Evolutionary conservation across 2,797 vertebrate species (phyloP), one percentile per base, ranked within the genome.

Genomic region (Linurgus olivaceus): DNA sequence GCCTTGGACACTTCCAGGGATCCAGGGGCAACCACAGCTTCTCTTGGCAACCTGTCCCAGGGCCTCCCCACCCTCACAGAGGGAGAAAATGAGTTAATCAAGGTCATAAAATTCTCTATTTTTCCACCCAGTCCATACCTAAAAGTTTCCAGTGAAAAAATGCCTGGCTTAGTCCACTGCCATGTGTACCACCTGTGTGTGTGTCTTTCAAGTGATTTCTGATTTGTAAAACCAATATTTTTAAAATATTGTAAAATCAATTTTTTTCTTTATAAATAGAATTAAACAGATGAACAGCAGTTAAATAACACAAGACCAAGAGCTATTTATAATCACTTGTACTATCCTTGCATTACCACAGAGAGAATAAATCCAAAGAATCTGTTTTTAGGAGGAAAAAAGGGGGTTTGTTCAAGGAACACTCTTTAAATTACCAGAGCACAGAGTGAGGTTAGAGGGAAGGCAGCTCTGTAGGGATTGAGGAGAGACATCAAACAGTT

Each of bases 41-140:
- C 28, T 33, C 71, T 75, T 8, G 15, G 8, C 4, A 68, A 0
- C 11, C 23, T 55, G 35, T 48, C 7, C 31, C 70, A 75, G 31
- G 7, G 4, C 26, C 23, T 75, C 31, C 0, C 2, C 23, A 37
- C 4, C 12, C 14, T 81, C 8, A 14, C 0, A 65, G 63, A 61
- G 21, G 28, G 10, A 79, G 40, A 68, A 87, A 86, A 85, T 35
- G 0, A 40, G 11, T 38, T 73, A 40, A 23, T 5, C 9, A 38
- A 68, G 13, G 7, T 29, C 7, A 63, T 37, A 35, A 78, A 74
- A 75, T 6, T 35, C 23, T 40, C n/a, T 35, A 0, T 13, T 28
- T 2, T 20, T 37, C 42, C 31, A 75, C 4, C 4, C 2, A n/a
- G 9, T 51, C 37, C 10, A 5, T 38, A 73, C 9, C 20, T 29